Evolutionary conservation across 2,888 invertebrate genomes (phyloP), one percentile per base, ranked within the genome.

Genomic region (Orthonychiurus folsomi): DNA sequence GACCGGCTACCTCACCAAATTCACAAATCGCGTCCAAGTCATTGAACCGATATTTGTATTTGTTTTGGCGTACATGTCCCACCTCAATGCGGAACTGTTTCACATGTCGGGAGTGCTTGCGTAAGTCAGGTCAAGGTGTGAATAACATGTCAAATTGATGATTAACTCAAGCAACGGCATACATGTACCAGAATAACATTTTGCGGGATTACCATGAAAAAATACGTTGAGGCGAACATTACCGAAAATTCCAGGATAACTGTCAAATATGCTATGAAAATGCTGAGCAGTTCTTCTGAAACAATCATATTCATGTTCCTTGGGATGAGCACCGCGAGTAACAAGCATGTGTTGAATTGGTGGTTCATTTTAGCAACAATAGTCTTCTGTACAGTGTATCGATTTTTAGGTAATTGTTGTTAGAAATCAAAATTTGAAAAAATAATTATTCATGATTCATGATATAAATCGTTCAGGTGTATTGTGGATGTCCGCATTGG

Each of bases 241-340:
- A 94, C 95, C 20, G 89, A 91, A 79, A 96, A 96, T 77, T 96
- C 96, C 0, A 93, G 94, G 76, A 95, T 94, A 15, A 96, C 97
- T 9, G 90, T 96, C 71, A 97, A 96, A 78, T 97, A 97, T 78
- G 93, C 96, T 61, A 89, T 97, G 86, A 99, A 97, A 80, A 97
- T 99, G 96, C 78, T 97, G 73, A 93, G 95, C 63, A 93, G 93
- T 73, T 91, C 93, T 2, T 92, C 95, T 3, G 99, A 99, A 80
- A 97, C 96, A 2, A 93, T 97, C 76, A 97, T 99, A 76, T 99
- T 99, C 80, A 95, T 99, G 90, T 96, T 97, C 80, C 85, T 99
- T 64, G 97, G 97, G 3, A 92, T 97, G 24, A 93, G 95, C n/a
- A 96, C 96, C 0, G 91, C 94, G 68, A 89, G 92, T 76, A 88